A percentile compares a stretch with the other conserved stretches of the same genome.
Evolutionary conservation across 2,888 invertebrate species (phyloP).

Genomic region (Flexamia atlantica): DNA sequence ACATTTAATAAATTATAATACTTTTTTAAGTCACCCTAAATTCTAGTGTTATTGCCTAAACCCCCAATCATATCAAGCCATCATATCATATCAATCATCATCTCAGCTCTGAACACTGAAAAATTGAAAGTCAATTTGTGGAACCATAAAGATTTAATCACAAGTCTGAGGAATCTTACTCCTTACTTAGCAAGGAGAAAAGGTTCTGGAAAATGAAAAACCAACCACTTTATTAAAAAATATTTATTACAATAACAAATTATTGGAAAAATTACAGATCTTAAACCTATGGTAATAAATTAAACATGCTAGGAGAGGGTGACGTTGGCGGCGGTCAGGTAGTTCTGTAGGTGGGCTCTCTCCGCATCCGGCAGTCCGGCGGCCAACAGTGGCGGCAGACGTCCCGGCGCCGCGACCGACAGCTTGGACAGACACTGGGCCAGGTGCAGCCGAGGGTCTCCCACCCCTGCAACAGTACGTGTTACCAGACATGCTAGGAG

Average conservation of each 20-base stretch:
- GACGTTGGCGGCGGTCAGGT: conserved; percentile 83
- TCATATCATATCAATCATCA: too few relatives aligned
- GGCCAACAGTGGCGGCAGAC: conserved; percentile 80
- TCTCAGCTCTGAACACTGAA: too few relatives aligned
- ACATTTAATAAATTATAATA: too few relatives aligned
- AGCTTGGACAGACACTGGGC: conserved; percentile 86
- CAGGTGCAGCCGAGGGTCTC: conserved; percentile 86
- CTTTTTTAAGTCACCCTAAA: too few relatives aligned
- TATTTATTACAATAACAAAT: conserved; percentile 28
- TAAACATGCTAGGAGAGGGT: conserved; percentile 76
- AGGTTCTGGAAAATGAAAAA: too few relatives aligned
- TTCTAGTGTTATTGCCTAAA: too few relatives aligned
- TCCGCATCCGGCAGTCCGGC: conserved; percentile 80
- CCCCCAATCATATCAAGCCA: too few relatives aligned
- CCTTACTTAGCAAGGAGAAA: too few relatives aligned
- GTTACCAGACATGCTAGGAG: too few relatives aligned
- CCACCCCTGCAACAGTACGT: conserved; percentile 78
- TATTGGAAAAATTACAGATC: conserved; percentile 1
- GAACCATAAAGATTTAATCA: too few relatives aligned
- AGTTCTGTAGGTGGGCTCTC: conserved; percentile 82
- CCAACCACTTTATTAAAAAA: conserved; percentile 16
- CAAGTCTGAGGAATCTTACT: too few relatives aligned
- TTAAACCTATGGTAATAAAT: conserved; percentile 19
- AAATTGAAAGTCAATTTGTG: too few relatives aligned
- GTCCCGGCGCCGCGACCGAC: conserved; percentile 82